These are phyloP conservation scores for Hedya salicella DNA, from an alignment of 2,888 invertebrate genomes.

Conservation along the genomic window DNA sequence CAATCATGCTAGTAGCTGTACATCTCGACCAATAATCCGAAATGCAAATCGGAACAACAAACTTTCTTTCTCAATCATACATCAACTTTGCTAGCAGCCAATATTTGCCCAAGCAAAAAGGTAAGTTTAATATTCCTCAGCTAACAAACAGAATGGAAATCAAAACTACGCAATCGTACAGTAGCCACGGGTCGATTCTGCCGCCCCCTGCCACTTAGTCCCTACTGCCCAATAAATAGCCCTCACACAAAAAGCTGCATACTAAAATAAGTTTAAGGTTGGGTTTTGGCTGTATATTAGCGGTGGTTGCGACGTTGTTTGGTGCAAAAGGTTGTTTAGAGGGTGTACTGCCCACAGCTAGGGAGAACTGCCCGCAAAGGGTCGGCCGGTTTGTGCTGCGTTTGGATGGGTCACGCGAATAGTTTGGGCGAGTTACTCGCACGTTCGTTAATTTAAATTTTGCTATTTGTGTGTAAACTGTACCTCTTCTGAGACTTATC, in stretches of 20 bases:
- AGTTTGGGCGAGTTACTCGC: constrained; percentile 28
- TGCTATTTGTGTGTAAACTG: not conserved
- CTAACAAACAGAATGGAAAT: constrained; percentile 60
- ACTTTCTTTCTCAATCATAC: constrained; percentile 26
- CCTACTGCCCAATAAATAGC: constrained; percentile 70
- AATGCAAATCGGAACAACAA: constrained; percentile 15
- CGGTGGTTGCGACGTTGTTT: constrained; percentile 72
- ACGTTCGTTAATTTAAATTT: constrained; percentile 12
- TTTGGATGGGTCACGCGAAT: constrained; percentile 55
- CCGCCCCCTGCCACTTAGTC: constrained; percentile 65
- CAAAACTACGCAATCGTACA: constrained; percentile 79
- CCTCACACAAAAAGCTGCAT: constrained; percentile 44
- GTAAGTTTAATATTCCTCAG: constrained; percentile 41
- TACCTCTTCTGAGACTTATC: too few species aligned
- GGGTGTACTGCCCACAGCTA: constrained; percentile 82
- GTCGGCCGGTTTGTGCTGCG: constrained; percentile 71
- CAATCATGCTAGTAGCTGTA: not conserved
- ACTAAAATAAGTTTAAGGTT: constrained; percentile 48
- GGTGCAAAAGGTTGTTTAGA: constrained; percentile 66
- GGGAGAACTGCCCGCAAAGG: constrained; percentile 84
- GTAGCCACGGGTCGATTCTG: constrained; percentile 76
- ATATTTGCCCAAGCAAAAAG: constrained; percentile 42
- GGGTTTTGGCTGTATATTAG: constrained; percentile 49
- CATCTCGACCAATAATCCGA: constrained; percentile 3
- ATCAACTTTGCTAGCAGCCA: constrained; percentile 31